Conservation (phyloP, 1,140 invertebrate species). For the Chlorops oryzae region DNA sequence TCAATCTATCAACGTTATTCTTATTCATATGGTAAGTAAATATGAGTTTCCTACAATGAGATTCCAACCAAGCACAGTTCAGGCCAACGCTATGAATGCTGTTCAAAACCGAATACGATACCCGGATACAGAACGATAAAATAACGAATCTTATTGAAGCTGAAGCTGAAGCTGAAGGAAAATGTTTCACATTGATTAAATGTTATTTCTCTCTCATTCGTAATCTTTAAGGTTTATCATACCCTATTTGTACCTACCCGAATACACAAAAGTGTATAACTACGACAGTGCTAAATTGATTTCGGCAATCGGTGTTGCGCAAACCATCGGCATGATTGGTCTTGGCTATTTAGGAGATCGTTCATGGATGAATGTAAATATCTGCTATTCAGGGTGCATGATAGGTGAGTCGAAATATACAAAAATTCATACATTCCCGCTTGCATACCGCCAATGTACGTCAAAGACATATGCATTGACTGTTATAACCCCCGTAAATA, state of each 20-base stretch:
- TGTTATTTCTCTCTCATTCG: no score
- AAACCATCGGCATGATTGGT: conserved; percentile 83
- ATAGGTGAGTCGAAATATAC: conserved; percentile 42
- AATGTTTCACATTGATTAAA: no score
- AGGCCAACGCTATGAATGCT: no score
- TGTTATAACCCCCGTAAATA: no score
- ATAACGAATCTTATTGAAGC: neutral
- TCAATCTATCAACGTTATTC: conserved; percentile 76
- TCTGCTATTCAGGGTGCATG: conserved; percentile 73
- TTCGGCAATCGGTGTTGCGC: conserved; percentile 77
- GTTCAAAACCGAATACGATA: no score
- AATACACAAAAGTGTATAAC: conserved; percentile 58
- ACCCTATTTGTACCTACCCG: conserved; percentile 82
- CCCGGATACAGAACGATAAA: no score
- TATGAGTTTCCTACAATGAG: no score
- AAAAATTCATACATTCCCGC: neutral
- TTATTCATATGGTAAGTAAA: conserved; percentile 68
- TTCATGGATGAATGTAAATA: conserved; percentile 75
- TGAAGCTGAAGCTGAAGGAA: neutral
- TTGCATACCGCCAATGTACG: no score
- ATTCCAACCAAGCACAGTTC: no score
- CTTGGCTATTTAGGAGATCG: conserved; percentile 86
- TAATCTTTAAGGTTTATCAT: conserved; percentile 80
- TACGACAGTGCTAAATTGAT: conserved; percentile 70
- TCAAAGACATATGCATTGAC: no score